These are phyloP conservation scores for Eupsilia transversa DNA, from an alignment of 2,888 invertebrate species.

Conservation along the genomic window DNA sequence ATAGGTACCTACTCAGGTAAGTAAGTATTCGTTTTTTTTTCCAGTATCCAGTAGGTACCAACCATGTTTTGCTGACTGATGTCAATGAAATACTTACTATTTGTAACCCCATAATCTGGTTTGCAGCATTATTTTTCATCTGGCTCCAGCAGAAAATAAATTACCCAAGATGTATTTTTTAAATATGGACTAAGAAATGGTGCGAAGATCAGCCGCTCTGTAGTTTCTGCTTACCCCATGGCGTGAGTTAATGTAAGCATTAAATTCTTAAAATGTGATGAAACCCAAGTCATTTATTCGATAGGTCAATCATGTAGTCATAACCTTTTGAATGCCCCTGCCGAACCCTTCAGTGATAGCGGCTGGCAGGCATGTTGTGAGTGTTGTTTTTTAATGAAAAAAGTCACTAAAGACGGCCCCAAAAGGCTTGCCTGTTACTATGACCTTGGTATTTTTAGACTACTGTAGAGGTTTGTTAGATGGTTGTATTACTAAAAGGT, in stretches of 20 bases:
- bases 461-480: background rate
- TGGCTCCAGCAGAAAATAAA: background rate
- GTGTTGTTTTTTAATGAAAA: background rate
- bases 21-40: background rate
- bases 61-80: background rate
- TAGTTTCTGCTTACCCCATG: background rate
- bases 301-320: background rate
- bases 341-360: too few relatives aligned
- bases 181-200: background rate
- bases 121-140: background rate
- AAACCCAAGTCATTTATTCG: background rate
- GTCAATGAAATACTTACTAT: background rate
- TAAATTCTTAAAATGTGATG: background rate
- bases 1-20: too few relatives aligned
- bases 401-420: background rate
- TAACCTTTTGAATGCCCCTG: background rate
- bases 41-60: background rate
- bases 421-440: background rate
- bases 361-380: too few relatives aligned
- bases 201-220: background rate
- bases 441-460: background rate
- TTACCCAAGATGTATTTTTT: background rate
- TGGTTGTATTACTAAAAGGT: too few relatives aligned
- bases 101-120: too few relatives aligned
- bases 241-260: background rate